Conservation (phyloP, 2,113 vertebrate species). For the Colaptes auratus region DNA sequence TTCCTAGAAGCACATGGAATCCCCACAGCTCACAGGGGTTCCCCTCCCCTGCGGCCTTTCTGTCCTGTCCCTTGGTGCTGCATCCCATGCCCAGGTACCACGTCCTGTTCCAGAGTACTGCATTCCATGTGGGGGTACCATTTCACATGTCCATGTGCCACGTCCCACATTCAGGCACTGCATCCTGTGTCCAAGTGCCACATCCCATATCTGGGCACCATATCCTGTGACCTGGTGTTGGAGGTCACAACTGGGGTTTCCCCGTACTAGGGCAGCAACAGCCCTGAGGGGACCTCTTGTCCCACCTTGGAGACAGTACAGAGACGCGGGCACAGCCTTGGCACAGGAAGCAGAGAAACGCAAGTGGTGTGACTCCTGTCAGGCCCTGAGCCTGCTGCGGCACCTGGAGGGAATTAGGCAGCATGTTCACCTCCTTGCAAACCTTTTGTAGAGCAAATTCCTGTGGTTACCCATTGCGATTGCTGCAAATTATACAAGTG, state of each 20-base stretch:
- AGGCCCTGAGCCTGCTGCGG: background rate
- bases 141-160: background rate
- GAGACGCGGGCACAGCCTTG: rapidly evolving
- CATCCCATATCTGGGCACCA: background rate
- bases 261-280: rapidly evolving
- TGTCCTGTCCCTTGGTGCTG: background rate
- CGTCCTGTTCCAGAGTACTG: no score
- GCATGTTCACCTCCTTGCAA: slow-evolving; percentile 28
- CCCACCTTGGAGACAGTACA: rapidly evolving
- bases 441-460: slow-evolving; percentile 47
- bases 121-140: no score
- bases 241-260: rapidly evolving
- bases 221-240: no score
- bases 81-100: background rate
- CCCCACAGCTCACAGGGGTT: background rate
- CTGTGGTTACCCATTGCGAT: slow-evolving; percentile 50
- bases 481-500: slow-evolving; percentile 50
- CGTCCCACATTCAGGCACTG: background rate
- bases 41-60: background rate
- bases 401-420: slow-evolving; percentile 62
- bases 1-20: background rate
- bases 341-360: background rate
- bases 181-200: background rate
- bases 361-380: background rate
- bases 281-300: background rate